Evolutionary conservation across 2,113 vertebrate species (phyloP).

Genomic region (Hydropotes inermis): DNA sequence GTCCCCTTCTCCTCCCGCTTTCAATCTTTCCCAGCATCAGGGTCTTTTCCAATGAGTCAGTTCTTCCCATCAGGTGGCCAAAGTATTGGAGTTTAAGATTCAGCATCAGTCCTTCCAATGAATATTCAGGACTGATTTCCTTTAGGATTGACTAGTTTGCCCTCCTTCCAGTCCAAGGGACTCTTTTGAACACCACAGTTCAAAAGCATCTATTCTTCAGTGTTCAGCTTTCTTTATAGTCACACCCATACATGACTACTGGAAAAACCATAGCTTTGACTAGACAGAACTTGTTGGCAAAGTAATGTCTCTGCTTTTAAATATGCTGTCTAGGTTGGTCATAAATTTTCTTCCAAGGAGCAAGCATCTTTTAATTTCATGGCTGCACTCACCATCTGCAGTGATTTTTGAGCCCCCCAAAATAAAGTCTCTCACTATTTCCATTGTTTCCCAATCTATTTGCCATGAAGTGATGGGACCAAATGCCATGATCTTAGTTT

Average conservation of each 20-base stretch:
- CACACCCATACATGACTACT: neutral
- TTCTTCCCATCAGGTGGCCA: neutral
- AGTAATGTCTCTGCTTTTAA: neutral
- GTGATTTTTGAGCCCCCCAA: neutral
- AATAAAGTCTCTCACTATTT: neutral
- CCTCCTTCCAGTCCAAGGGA: neutral
- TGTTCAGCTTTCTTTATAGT: neutral
- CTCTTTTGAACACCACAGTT: neutral
- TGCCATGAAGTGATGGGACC: neutral
- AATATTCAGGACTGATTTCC: neutral
- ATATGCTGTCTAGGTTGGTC: neutral
- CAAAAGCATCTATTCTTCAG: neutral
- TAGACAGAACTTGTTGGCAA: neutral
- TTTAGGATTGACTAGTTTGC: neutral
- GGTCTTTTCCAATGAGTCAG: neutral
- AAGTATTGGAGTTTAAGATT: neutral
- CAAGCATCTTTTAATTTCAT: neutral
- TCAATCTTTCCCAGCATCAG: neutral
- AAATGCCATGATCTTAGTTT: neutral
- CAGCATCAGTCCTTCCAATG: neutral
- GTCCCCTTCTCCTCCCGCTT: neutral
- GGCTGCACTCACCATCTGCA: neutral
- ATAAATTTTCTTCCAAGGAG: neutral
- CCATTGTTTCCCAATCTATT: neutral
- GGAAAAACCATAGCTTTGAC: neutral